These are phyloP conservation scores for Tichodroma muraria DNA, from an alignment of 2,113 vertebrate genomes.

Conservation along the genomic window DNA sequence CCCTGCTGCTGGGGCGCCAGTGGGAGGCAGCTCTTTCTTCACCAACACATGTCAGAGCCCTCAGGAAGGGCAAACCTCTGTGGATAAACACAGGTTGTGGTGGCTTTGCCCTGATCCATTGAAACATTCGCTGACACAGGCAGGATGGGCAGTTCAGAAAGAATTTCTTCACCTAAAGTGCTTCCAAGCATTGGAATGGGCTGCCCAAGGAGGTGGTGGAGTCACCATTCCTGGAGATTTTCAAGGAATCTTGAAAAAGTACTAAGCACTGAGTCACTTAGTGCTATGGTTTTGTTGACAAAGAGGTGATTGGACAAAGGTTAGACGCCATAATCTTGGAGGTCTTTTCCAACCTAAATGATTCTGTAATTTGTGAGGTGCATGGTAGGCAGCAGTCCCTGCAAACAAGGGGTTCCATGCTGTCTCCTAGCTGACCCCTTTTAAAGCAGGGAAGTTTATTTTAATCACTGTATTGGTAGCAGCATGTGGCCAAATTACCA, in stretches of 20 bases:
- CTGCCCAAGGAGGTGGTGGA: neutral
- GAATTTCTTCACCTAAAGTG: neutral
- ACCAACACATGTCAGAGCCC: neutral
- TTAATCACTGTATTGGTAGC: neutral
- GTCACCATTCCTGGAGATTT: neutral
- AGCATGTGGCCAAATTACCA: neutral
- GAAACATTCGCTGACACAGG: accelerated
- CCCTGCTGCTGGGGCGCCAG: neutral
- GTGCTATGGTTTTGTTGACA: neutral
- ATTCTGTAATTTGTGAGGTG: neutral
- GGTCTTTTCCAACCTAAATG: neutral
- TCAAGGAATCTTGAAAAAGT: too few relatives aligned
- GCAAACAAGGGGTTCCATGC: accelerated
- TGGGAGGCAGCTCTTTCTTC: neutral
- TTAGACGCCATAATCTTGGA: neutral
- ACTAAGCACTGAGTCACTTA: neutral
- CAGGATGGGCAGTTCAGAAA: neutral
- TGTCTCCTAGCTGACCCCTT: neutral
- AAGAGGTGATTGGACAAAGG: neutral
- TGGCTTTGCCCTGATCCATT: neutral
- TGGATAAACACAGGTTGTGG: neutral
- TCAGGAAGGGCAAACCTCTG: neutral
- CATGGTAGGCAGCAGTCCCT: neutral
- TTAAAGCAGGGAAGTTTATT: neutral
- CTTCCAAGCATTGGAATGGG: neutral